Percentiles rank a stretch among this genome's conserved stretches.
phyloP scores from a whole-genome alignment of 2,888 invertebrate genomes.

The Acanthococcus lagerstroemiae region DNA sequence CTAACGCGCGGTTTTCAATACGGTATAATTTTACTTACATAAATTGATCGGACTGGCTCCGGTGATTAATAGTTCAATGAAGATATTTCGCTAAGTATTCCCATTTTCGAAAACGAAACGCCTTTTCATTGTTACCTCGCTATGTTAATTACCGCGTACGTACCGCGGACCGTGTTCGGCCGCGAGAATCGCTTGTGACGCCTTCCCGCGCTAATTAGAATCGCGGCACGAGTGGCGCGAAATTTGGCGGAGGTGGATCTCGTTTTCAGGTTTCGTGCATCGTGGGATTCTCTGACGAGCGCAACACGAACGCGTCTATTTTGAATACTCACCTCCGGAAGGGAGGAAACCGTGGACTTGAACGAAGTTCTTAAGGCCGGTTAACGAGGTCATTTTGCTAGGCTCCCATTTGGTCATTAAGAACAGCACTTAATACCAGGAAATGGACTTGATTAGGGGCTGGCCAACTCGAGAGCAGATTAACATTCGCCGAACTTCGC shows the following conservation, averaged over 20 bases:
- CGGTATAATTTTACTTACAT: conserved; percentile 1
- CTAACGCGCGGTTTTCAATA: background rate
- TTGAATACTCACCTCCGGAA: no score
- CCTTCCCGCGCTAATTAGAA: background rate
- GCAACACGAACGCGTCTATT: no score
- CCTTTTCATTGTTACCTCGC: conserved; percentile 3
- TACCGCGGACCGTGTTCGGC: background rate
- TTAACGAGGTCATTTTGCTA: no score
- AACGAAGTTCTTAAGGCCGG: no score
- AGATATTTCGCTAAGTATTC: conserved; percentile 3
- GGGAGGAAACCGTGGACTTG: no score
- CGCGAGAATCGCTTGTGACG: background rate
- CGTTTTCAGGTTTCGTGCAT: no score
- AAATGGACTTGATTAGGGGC: no score
- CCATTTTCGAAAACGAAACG: background rate
- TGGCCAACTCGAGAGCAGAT: no score
- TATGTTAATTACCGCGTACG: conserved; percentile 1
- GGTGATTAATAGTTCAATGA: conserved; percentile 1
- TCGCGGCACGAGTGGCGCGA: background rate
- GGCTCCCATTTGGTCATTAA: no score
- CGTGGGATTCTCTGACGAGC: no score
- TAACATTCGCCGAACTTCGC: no score
- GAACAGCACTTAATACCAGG: no score
- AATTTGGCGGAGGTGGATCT: background rate
- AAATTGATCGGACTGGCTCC: background rate